Evolutionary conservation across 2,888 invertebrate species (phyloP).

Genomic region (Dynastes maya): DNA sequence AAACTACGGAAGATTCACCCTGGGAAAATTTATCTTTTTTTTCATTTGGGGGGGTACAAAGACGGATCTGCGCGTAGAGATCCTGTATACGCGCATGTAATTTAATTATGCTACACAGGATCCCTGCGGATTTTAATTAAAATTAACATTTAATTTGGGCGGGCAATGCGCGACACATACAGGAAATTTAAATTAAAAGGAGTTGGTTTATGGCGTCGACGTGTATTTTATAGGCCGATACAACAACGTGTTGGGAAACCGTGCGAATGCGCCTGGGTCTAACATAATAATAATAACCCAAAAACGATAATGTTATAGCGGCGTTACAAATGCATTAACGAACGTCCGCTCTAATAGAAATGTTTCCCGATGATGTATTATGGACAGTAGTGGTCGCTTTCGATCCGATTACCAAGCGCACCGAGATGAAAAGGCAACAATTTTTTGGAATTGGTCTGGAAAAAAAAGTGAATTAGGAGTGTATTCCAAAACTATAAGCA

Average conservation of each 20-base stretch:
- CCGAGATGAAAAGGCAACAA: neutral
- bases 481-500: no score
- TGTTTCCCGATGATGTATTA: constrained; percentile 2
- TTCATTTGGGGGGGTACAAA: no score
- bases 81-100: neutral
- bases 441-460: neutral
- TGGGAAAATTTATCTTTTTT: no score
- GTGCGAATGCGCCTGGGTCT: neutral
- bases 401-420: neutral
- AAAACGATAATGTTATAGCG: constrained; percentile 32
- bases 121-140: constrained; percentile 45
- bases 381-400: neutral
- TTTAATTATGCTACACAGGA: constrained; percentile 43
- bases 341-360: neutral
- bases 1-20: no score
- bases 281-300: constrained; percentile 21
- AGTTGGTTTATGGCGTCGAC: constrained; percentile 40
- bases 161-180: constrained; percentile 38
- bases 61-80: no score
- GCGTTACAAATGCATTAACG: constrained; percentile 3
- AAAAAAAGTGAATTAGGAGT: no score
- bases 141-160: constrained; percentile 47
- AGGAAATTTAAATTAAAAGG: constrained; percentile 46
- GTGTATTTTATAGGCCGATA: constrained; percentile 17
- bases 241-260: neutral